These are phyloP conservation scores for Bhutanitis thaidina DNA, from an alignment of 2,888 invertebrate species.

Conservation along the genomic window DNA sequence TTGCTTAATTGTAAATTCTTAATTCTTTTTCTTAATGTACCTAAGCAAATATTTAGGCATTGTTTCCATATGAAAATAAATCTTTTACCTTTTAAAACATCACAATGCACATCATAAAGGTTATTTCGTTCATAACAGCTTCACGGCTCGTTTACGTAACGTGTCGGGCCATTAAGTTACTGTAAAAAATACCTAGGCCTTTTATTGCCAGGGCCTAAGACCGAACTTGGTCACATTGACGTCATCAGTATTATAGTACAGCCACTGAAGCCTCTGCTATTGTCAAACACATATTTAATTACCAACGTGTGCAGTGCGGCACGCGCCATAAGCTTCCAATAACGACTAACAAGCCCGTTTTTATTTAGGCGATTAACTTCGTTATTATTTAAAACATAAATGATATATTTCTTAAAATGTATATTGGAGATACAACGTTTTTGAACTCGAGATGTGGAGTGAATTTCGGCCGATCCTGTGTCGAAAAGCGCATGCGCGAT, in stretches of 20 bases:
- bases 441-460: constrained; percentile 33
- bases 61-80: too few species aligned
- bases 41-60: too few species aligned
- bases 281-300: constrained; percentile 79
- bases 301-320: constrained; percentile 78
- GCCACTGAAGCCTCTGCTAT: constrained; percentile 59
- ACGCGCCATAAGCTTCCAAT: constrained; percentile 57
- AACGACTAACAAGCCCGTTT: constrained; percentile 25
- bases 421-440: constrained; percentile 36
- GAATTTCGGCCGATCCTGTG: constrained; percentile 74
- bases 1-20: too few species aligned
- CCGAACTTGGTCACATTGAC: constrained; percentile 52
- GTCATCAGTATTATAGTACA: constrained; percentile 64
- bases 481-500: constrained; percentile 66
- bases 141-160: constrained; percentile 9
- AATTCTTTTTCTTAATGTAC: too few species aligned
- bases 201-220: neutral
- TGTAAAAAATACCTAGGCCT: neutral
- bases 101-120: neutral
- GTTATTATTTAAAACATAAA: rapidly evolving
- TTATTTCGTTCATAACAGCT: neutral
- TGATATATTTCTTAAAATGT: constrained; percentile 23
- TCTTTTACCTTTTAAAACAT: too few species aligned
- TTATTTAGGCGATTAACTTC: constrained; percentile 21
- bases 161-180: neutral